Evolutionary conservation across 2,113 vertebrate species (phyloP), one percentile per base, ranked within the genome.

Genomic region (Hyperopisus bebe): DNA sequence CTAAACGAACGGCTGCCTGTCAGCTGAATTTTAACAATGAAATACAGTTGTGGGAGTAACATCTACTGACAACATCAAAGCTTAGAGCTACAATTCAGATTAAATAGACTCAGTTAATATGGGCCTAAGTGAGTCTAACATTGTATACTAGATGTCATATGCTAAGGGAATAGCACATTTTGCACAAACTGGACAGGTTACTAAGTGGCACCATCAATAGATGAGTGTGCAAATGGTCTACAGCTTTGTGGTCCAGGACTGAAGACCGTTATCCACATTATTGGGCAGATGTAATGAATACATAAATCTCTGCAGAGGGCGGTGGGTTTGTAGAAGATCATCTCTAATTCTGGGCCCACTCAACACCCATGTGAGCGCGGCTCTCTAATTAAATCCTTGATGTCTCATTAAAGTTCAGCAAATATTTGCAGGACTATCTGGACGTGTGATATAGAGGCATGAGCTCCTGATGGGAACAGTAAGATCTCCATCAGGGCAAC

Each of bases 371-470:
- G 31, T 19, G 50, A 83, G 42, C n/a, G 21, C n/a, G 24, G 42
- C 42, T 47, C 51, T 42, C 21, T 89, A 39, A 89, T 89, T 62
- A 89, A 89, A 89, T 66, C 89, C 51, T 46, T 48, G 44, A 51
- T 62, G 82, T 89, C 82, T 89, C 51, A 89, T 89, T 86, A 89
- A 86, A 85, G 89, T 86, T 66, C 77, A 85, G 42, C 77, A 89
- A 89, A 86, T 89, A 89, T 89, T 89, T 58, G 53, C 82, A n/a
- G 83, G 89, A 10, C 80, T 58, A 21, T 21, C 53, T 85, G 89
- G 53, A 85, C 1, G 88, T 82, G 83, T 19, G 53, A 53, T 85
- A 86, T 24, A 82, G 55, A 62, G 55, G 35, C 11, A 86, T 35
- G 24, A 17, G 89, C 35, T 55, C 74, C 48, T 35, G 24, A 31